Evolutionary conservation across 2,888 invertebrate species (phyloP).

Genomic region (Lasioglossum calceatum): DNA sequence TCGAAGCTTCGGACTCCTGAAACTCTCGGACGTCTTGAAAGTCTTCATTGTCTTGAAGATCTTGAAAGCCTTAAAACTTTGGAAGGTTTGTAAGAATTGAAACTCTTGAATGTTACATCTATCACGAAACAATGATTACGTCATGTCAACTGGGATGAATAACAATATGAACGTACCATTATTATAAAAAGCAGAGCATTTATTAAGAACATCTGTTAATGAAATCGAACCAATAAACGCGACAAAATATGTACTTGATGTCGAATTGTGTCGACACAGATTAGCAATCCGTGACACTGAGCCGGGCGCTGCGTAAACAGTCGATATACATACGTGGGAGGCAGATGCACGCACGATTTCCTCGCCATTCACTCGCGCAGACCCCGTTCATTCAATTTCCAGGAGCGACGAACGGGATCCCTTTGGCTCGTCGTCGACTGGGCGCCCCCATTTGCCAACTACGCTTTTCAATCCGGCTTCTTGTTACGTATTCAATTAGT

Average conservation of each 20-base stretch:
- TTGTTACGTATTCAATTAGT: slow-evolving; percentile 74
- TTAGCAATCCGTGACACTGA: background rate
- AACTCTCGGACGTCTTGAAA: no score
- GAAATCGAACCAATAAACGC: no score
- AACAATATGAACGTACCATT: no score
- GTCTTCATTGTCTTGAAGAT: no score
- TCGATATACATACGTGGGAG: background rate
- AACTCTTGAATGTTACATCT: no score
- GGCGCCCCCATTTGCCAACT: slow-evolving; percentile 30
- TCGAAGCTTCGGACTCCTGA: no score
- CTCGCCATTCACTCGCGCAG: slow-evolving; percentile 17
- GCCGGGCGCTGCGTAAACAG: background rate
- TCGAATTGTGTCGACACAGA: background rate
- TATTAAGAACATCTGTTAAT: no score
- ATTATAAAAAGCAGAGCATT: no score
- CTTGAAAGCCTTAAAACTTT: no score
- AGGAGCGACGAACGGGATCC: slow-evolving; percentile 1
- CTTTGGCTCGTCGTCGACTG: slow-evolving; percentile 12
- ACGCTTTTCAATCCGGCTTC: slow-evolving; percentile 67
- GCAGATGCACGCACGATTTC: slow-evolving; percentile 21
- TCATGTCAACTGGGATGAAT: no score
- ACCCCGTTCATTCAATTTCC: slow-evolving; percentile 33
- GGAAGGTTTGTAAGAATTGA: no score
- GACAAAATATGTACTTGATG: background rate
- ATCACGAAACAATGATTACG: no score